A percentile compares a stretch with the other conserved stretches of the same genome.
phyloP scores from a whole-genome alignment of 2,113 vertebrate species.

The Noctilio leporinus region DNA sequence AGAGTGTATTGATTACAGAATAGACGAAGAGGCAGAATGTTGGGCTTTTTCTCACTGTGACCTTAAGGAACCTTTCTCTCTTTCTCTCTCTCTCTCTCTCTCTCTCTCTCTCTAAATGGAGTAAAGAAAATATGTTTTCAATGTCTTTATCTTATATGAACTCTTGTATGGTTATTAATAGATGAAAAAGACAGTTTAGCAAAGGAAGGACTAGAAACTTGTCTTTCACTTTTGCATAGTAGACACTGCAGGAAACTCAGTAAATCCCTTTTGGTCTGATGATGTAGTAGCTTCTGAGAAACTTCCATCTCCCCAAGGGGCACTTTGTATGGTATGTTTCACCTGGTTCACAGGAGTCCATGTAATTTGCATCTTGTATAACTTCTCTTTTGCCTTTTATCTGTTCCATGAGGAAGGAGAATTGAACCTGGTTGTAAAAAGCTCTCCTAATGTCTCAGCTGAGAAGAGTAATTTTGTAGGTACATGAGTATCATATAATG shows the following conservation, averaged over 20 bases:
- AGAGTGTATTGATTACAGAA: conserved; percentile 48
- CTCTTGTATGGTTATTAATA: not conserved
- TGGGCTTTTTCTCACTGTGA: not conserved
- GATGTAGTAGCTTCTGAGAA: conserved; percentile 45
- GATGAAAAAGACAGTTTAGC: not conserved
- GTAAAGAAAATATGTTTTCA: not conserved
- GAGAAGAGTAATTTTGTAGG: conserved; percentile 49
- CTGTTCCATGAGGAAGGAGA: conserved; percentile 17
- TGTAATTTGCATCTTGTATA: conserved; percentile 50
- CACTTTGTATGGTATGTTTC: conserved; percentile 47
- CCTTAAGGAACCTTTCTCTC: not conserved
- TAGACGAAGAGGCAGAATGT: not conserved
- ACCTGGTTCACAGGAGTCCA: conserved; percentile 37
- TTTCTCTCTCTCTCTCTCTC: not conserved
- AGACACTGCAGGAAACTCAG: conserved; percentile 36
- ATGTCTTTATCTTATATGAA: not conserved
- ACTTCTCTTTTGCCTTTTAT: conserved; percentile 39
- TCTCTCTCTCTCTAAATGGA: not conserved
- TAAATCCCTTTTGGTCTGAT: conserved; percentile 11
- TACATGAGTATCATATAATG: conserved; percentile 4
- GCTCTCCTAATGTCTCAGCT: conserved; percentile 35
- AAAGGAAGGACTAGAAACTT: not conserved
- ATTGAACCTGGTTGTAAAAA: conserved; percentile 48
- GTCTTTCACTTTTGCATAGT: conserved; percentile 20
- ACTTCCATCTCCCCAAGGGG: conserved; percentile 57